Conservation (phyloP, 2,113 vertebrate species). For the Ailurus styani region DNA sequence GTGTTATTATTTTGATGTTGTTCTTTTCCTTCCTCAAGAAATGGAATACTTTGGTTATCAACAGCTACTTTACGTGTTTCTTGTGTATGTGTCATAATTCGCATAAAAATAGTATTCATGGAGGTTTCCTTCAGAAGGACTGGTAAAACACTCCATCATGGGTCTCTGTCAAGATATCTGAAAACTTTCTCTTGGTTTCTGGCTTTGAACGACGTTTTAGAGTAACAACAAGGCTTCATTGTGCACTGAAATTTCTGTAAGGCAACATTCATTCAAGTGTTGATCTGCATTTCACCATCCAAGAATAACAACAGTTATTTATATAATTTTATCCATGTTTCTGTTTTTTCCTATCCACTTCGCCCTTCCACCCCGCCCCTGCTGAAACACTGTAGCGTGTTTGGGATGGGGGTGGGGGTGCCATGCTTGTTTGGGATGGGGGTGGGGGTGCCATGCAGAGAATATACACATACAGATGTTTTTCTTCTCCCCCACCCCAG, state of each 20-base stretch:
- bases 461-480: conserved; percentile 17
- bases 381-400: conserved; percentile 76
- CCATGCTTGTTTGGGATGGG: conserved; percentile 65
- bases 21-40: conserved; percentile 38
- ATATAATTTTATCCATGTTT: conserved; percentile 85
- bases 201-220: conserved; percentile 82
- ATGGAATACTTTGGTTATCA: conserved; percentile 39
- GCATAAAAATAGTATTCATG: conserved; percentile 65
- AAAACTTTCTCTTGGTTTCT: conserved; percentile 85
- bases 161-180: conserved; percentile 77
- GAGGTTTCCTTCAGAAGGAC: conserved; percentile 67
- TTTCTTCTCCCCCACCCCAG: conserved; percentile 53
- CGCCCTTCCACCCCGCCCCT: conserved; percentile 78
- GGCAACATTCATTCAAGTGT: conserved; percentile 87
- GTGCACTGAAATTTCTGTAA: conserved; percentile 81
- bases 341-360: conserved; percentile 83
- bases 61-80: conserved; percentile 47
- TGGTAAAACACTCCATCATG: conserved; percentile 55
- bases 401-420: conserved; percentile 57
- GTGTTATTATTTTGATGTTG: conserved; percentile 32
- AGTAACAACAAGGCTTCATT: conserved; percentile 87
- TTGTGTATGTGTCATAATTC: conserved; percentile 59
- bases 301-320: conserved; percentile 87
- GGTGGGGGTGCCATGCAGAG: conserved; percentile 13
- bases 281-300: conserved; percentile 80